Percentiles rank a stretch among this genome's conserved stretches.
These are phyloP conservation scores for Callipepla squamata DNA, from an alignment of 2,113 vertebrate genomes.

Conservation along the genomic window DNA sequence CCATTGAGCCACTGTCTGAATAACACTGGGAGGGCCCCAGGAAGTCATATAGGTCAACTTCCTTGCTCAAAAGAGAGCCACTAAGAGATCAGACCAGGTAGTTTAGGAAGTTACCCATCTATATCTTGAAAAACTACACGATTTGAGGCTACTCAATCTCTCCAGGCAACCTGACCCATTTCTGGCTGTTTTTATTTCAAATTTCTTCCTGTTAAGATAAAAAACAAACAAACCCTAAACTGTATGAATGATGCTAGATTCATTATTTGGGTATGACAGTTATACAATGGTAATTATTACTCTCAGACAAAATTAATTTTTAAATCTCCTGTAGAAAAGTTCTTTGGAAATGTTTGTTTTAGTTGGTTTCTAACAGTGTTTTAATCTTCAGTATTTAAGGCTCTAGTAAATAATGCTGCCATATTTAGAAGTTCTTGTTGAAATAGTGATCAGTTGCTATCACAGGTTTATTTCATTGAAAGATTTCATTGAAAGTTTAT, in stretches of 20 bases:
- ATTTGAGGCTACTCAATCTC: not conserved
- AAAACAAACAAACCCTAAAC: not conserved
- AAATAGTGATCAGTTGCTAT: not conserved
- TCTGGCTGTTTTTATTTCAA: fast-evolving
- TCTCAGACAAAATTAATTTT: not conserved
- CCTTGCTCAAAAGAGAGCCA: not conserved
- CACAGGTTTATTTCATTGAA: not conserved
- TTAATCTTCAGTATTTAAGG: not conserved
- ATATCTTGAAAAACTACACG: not conserved
- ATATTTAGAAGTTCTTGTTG: not conserved
- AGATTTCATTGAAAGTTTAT: not conserved
- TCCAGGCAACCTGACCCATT: not conserved
- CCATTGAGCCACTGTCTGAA: not conserved
- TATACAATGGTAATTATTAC: not conserved
- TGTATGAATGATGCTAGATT: not conserved
- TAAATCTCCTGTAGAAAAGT: not conserved
- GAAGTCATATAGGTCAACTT: not conserved
- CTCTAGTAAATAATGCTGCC: not conserved
- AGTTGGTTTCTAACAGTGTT: not conserved
- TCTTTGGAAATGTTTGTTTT: not conserved
- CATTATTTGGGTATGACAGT: not conserved
- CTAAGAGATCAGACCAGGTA: not conserved
- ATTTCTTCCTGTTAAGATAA: not conserved
- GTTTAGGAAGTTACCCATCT: not conserved
- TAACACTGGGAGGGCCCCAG: not conserved